These are phyloP conservation scores for Labrus mixtus DNA, from an alignment of 2,113 vertebrate species.

Conservation along the genomic window DNA sequence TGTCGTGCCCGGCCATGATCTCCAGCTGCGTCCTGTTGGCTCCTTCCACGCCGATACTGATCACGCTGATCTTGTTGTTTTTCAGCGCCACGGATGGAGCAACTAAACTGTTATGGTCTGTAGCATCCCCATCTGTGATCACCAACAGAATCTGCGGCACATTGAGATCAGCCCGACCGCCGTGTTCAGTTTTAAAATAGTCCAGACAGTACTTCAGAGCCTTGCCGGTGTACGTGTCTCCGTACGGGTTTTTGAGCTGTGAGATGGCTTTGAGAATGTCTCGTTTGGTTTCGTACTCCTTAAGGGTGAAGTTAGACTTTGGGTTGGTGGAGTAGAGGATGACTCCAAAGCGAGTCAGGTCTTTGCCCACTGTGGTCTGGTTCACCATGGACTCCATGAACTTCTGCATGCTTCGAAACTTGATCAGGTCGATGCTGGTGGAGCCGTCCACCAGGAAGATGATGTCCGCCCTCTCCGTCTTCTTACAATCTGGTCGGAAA, in stretches of 20 bases:
- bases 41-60: constrained; percentile 81
- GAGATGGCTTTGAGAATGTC: constrained; percentile 75
- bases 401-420: constrained; percentile 77
- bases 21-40: constrained; percentile 76
- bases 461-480: constrained; percentile 83
- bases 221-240: constrained; percentile 77
- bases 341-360: constrained; percentile 81
- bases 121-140: constrained; percentile 84
- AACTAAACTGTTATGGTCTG: constrained; percentile 57
- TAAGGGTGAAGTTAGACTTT: constrained; percentile 72
- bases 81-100: constrained; percentile 57
- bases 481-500: constrained; percentile 79
- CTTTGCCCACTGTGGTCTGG: constrained; percentile 75
- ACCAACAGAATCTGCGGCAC: constrained; percentile 84
- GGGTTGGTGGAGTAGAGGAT: constrained; percentile 74
- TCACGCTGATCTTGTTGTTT: constrained; percentile 67
- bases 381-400: constrained; percentile 85
- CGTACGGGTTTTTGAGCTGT: constrained; percentile 24
- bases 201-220: constrained; percentile 77
- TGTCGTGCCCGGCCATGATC: constrained; percentile 72
- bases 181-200: constrained; percentile 71
- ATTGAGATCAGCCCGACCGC: constrained; percentile 64
- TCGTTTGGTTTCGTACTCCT: constrained; percentile 60
- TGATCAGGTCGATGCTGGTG: constrained; percentile 46
- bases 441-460: constrained; percentile 87